These are phyloP conservation scores for Alfaro cultratus DNA, from an alignment of 2,797 vertebrate species.

Conservation along the genomic window DNA sequence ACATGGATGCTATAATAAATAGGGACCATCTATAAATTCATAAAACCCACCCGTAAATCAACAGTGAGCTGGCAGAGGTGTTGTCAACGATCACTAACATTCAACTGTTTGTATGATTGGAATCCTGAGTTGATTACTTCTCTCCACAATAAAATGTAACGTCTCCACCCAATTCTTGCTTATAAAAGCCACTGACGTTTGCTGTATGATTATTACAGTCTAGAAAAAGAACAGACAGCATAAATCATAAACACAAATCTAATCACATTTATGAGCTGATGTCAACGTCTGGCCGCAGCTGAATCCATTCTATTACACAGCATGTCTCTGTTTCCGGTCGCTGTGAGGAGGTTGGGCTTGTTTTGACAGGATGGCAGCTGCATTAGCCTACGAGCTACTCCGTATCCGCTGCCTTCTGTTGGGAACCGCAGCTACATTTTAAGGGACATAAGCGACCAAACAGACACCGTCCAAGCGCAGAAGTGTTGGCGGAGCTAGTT, in stretches of 20 bases:
- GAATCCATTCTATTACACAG: neutral
- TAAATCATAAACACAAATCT: neutral
- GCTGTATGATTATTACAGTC: neutral
- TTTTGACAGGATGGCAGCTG: slow-evolving; percentile 58
- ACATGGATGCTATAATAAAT: neutral
- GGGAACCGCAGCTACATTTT: neutral
- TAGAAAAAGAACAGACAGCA: neutral
- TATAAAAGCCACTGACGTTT: neutral
- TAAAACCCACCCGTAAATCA: neutral
- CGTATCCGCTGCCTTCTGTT: slow-evolving; percentile 6
- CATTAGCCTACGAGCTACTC: slow-evolving; percentile 18
- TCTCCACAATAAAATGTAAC: neutral
- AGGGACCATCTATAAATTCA: neutral
- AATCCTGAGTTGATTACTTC: neutral
- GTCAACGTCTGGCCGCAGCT: neutral
- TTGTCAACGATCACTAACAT: neutral
- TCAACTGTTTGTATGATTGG: neutral
- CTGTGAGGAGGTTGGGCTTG: slow-evolving; percentile 30
- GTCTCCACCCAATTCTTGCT: neutral
- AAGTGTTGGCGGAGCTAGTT: slow-evolving; percentile 9
- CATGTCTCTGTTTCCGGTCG: neutral
- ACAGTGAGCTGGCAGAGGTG: neutral
- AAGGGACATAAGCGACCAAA: neutral
- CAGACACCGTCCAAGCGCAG: neutral
- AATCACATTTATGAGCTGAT: neutral